Conservation (phyloP, 2,797 vertebrate species). For the Amphiprion clarkii region DNA sequence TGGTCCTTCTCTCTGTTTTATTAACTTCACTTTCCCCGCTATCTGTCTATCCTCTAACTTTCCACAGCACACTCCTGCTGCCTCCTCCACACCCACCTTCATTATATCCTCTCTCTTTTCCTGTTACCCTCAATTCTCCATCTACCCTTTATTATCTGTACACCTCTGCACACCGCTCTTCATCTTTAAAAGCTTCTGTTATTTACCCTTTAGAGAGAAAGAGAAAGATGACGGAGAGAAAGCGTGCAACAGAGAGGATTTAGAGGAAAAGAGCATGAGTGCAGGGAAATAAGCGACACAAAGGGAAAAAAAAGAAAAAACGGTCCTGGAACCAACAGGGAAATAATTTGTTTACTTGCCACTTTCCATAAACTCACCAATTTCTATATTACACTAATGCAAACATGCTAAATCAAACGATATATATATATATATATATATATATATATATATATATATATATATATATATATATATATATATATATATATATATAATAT, state of each 20-base stretch:
- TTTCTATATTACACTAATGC: neutral
- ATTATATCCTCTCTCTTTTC: slow-evolving; percentile 30
- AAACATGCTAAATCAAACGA: slow-evolving; percentile 7
- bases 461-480: too few species aligned
- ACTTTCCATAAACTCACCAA: slow-evolving; percentile 7
- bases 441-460: too few species aligned
- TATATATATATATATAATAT: too few species aligned
- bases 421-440: too few species aligned
- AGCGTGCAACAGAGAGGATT: neutral
- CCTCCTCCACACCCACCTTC: slow-evolving; percentile 17
- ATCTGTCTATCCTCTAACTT: slow-evolving; percentile 34
- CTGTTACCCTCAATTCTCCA: slow-evolving; percentile 21
- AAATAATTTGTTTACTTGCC: slow-evolving; percentile 5
- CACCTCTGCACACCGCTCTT: slow-evolving; percentile 5
- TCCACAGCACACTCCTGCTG: neutral
- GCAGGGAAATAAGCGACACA: neutral
- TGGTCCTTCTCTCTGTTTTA: slow-evolving; percentile 8
- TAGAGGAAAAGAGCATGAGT: neutral
- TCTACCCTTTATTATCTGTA: slow-evolving; percentile 21
- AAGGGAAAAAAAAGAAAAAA: neutral
- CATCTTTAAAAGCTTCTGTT: slow-evolving; percentile 39
- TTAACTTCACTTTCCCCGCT: slow-evolving; percentile 25
- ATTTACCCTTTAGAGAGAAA: slow-evolving; percentile 25
- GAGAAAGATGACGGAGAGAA: neutral
- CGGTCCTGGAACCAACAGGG: neutral